A percentile compares a stretch with the other conserved stretches of the same genome.
Evolutionary conservation across 2,888 invertebrate genomes (phyloP).

Genomic region (Crossocerus cetratus): DNA sequence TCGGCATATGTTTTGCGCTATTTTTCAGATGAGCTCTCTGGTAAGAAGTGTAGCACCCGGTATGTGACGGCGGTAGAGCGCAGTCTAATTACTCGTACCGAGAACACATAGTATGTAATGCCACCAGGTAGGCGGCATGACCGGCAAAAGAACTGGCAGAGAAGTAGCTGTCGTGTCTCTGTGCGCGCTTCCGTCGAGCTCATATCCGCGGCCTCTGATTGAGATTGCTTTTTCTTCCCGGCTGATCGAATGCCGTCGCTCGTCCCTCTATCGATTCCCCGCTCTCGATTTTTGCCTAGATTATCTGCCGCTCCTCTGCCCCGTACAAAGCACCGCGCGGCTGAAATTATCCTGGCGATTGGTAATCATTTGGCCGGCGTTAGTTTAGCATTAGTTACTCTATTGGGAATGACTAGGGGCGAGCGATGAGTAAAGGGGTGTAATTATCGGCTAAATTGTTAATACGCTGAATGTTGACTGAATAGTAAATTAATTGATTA

Average conservation of each 20-base stretch:
- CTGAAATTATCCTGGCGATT: no score
- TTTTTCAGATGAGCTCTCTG: no score
- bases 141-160: conserved; percentile 62
- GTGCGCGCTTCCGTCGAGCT: conserved; percentile 25
- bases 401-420: no score
- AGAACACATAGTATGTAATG: conserved; percentile 62
- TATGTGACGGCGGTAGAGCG: conserved; percentile 45
- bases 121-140: conserved; percentile 43
- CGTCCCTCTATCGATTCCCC: conserved; percentile 3
- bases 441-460: no score
- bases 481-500: no score
- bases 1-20: no score
- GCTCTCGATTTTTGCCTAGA: conserved; percentile 6
- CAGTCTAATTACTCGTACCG: conserved; percentile 65
- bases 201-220: conserved; percentile 54
- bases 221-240: conserved; percentile 61
- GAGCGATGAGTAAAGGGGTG: no score
- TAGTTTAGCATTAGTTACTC: no score
- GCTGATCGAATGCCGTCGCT: conserved; percentile 63
- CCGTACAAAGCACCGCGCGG: no score
- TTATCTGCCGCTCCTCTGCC: not conserved
- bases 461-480: no score
- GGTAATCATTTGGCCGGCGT: no score
- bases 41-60: conserved; percentile 37
- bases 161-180: conserved; percentile 57